Evolutionary conservation across 2,113 vertebrate genomes (phyloP).

Genomic region (Rhabdomys dilectus): DNA sequence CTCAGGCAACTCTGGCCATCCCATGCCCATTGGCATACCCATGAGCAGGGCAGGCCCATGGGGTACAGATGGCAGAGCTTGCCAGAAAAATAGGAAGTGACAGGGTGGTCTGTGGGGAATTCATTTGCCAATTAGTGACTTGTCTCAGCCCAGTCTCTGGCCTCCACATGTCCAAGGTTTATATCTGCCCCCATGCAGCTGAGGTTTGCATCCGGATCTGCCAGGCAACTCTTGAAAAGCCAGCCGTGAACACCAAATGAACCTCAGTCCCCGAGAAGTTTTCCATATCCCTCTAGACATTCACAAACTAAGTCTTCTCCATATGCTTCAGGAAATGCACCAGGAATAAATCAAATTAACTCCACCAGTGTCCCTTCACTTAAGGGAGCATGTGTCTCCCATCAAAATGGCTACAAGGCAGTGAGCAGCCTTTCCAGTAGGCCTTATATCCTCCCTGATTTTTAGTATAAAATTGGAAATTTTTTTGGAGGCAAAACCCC

Average conservation of each 20-base stretch:
- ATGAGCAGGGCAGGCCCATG: background rate
- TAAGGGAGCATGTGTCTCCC: background rate
- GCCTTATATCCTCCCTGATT: background rate
- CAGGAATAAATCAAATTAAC: slow-evolving; percentile 46
- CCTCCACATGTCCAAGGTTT: slow-evolving; percentile 45
- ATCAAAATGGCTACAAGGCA: background rate
- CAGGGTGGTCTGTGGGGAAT: slow-evolving; percentile 45
- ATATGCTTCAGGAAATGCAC: slow-evolving; percentile 29
- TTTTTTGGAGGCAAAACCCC: background rate
- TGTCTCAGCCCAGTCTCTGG: slow-evolving; percentile 24
- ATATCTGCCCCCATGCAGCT: background rate
- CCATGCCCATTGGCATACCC: fast-evolving
- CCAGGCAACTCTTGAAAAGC: background rate
- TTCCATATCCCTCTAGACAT: slow-evolving; percentile 21
- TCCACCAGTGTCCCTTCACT: background rate
- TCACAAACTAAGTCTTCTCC: background rate
- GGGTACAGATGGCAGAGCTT: background rate
- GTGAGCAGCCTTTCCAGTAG: background rate
- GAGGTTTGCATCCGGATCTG: background rate
- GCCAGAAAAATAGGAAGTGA: slow-evolving; percentile 42
- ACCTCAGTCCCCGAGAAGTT: background rate
- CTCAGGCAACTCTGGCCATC: background rate
- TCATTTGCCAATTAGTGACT: background rate
- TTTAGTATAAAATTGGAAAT: slow-evolving; percentile 19
- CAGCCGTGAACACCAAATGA: background rate